Conservation (phyloP, 2,113 vertebrate species). For the Sorex araneus region DNA sequence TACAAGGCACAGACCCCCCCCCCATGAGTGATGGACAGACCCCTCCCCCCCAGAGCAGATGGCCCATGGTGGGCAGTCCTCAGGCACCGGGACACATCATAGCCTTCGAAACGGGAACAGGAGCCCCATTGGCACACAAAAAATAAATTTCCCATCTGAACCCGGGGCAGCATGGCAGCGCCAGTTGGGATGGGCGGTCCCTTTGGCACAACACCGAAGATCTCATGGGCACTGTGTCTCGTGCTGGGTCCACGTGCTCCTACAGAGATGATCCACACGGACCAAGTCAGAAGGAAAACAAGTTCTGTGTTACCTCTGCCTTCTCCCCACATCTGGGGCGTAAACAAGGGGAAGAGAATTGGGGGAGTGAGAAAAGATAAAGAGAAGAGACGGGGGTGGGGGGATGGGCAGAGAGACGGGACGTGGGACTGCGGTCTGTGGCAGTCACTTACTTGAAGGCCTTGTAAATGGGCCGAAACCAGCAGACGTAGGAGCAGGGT, state of each 20-base stretch:
- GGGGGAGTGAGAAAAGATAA: not conserved
- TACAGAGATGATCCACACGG: too few relatives aligned
- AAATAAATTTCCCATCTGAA: constrained; percentile 9
- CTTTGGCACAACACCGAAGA: constrained; percentile 58
- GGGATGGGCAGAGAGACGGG: not conserved
- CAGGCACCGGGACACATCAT: not conserved
- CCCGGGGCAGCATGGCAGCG: not conserved
- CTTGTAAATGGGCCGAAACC: constrained; percentile 99
- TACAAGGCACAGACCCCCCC: not conserved
- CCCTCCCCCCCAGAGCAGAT: not conserved
- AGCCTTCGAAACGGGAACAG: not conserved
- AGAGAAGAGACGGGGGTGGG: constrained; percentile 3
- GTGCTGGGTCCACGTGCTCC: too few relatives aligned
- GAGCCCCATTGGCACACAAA: constrained; percentile 34
- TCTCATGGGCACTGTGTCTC: not conserved
- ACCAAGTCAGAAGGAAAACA: not conserved
- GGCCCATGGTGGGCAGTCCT: not conserved
- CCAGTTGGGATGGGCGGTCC: not conserved
- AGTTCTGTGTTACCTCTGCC: too few relatives aligned
- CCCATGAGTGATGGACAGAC: too few relatives aligned
- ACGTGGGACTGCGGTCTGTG: constrained; percentile 63
- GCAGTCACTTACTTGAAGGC: constrained; percentile 96
- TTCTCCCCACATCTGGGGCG: too few relatives aligned
- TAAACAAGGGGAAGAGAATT: not conserved
- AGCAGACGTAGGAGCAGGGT: constrained; percentile 99